phyloP scores from a whole-genome alignment of 1,140 invertebrate genomes.

The Hesperophylax magnus region DNA sequence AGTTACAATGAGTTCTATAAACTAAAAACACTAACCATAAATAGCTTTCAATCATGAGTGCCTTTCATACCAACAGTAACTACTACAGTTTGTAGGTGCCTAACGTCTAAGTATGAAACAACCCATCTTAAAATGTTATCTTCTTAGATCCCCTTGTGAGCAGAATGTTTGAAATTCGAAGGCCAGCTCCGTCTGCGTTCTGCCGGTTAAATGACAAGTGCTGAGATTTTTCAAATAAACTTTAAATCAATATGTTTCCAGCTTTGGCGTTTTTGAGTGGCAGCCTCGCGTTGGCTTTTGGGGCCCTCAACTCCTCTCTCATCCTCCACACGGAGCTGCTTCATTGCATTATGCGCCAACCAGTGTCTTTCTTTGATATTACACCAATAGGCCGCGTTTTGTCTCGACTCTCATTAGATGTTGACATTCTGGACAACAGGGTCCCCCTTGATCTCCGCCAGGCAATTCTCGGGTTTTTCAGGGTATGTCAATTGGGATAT shows the following conservation, averaged over 20 bases:
- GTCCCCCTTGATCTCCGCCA: constrained; percentile 65
- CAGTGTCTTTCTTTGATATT: constrained; percentile 83
- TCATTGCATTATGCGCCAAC: constrained; percentile 74
- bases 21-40: no score
- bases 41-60: no score
- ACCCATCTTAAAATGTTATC: no score
- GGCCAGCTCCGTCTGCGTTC: no score
- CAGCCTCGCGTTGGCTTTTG: constrained; percentile 72
- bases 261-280: constrained; percentile 70
- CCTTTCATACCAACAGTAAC: no score
- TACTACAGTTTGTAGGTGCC: no score
- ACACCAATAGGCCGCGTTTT: constrained; percentile 82
- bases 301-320: constrained; percentile 74
- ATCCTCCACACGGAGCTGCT: constrained; percentile 76
- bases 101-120: no score
- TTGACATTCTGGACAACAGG: constrained; percentile 67
- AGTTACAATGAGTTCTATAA: no score
- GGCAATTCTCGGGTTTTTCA: constrained; percentile 61
- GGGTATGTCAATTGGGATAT: constrained; percentile 60
- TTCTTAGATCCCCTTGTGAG: no score
- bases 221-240: no score
- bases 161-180: no score
- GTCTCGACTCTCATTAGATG: constrained; percentile 82
- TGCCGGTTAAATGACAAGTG: no score
- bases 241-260: constrained; percentile 62